Base-by-base conservation (phyloP, 2,797 vertebrate genomes). In the Hephaestus fuliginosus region DNA sequence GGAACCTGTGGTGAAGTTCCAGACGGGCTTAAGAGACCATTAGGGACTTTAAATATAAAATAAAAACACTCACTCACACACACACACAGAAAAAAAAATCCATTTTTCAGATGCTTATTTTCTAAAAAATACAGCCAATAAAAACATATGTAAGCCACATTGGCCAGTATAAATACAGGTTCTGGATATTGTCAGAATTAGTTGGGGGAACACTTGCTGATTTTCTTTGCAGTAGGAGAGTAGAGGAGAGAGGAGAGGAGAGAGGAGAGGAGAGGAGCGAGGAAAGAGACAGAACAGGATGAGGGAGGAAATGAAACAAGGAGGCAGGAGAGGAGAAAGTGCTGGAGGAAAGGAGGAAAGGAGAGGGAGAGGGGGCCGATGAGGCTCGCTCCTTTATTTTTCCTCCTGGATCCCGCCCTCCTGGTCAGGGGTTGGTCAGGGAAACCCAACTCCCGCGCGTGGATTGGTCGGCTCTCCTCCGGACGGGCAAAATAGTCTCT, bases 361-460 rank as follows among this genome's bases (percentile, higher is more conserved):
- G 30, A 57, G 22, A 52, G 17, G 52, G 25, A 25, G 25, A 25
- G 25, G 25, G 2, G 25, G 25, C 25, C 25, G 25, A 25, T 25
- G 72, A 75, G 71, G 39, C 46, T 76, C 22, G 39, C 46, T 58
- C 49, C 69, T 68, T 74, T 88, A 63, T 85, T 89, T 89, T 90
- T n/a, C 12, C 76, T 52, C 63, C 6, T 0, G 64, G 83, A 77
- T 75, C 87, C 90, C 93, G 93, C 92, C 91, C 92, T 78, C 78
- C 85, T 81, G 81, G 71, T 72, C 86, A 62, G 52, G 78, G 92
- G 84, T 95, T 95, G 94, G 93, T 85, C 88, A 74, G 72, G 69
- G 70, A 85, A 87, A 80, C 65, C 73, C 64, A 70, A 80, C 81
- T 89, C 83, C 85, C 1, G 84, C 49, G 63, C 86, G n/a, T 17